Conservation (phyloP, 2,888 invertebrate species). For the Hypomecis punctinalis region DNA sequence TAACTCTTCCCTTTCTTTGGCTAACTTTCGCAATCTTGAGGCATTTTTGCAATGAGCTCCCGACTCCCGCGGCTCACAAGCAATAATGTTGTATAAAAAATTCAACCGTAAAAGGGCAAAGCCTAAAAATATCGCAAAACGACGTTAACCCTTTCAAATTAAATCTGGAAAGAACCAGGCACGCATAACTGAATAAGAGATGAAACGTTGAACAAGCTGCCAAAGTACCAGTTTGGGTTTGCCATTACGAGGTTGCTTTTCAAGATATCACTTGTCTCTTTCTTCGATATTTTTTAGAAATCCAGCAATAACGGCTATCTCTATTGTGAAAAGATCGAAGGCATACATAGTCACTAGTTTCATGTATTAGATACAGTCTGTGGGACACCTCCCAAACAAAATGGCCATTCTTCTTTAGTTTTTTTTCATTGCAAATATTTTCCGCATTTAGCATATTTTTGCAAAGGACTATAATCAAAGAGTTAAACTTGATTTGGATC, state of each 20-base stretch:
- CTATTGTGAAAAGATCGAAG: no score
- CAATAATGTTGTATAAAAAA: conserved; percentile 6
- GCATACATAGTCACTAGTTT: no score
- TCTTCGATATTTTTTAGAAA: neutral
- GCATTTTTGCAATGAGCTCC: conserved; percentile 12
- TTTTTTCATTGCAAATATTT: neutral
- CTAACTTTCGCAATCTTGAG: conserved; percentile 27
- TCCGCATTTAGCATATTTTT: neutral
- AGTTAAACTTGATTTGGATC: conserved; percentile 64
- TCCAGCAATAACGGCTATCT: no score
- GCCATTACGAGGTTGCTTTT: conserved; percentile 24
- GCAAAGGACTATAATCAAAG: conserved; percentile 44
- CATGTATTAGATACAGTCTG: no score
- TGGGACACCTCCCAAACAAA: no score
- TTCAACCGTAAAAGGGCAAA: conserved; percentile 23
- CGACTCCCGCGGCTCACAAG: neutral
- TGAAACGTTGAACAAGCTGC: conserved; percentile 51
- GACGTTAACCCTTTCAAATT: conserved; percentile 53
- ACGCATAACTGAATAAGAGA: conserved; percentile 52
- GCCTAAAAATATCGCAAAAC: conserved; percentile 40
- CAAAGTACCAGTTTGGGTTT: conserved; percentile 35
- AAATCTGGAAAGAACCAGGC: conserved; percentile 57
- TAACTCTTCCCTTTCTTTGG: conserved; percentile 41
- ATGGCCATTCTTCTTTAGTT: no score
- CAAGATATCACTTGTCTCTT: neutral